A percentile compares a stretch with the other conserved stretches of the same genome.
phyloP scores from a whole-genome alignment of 2,113 vertebrate genomes.

The Centrocercus urophasianus region DNA sequence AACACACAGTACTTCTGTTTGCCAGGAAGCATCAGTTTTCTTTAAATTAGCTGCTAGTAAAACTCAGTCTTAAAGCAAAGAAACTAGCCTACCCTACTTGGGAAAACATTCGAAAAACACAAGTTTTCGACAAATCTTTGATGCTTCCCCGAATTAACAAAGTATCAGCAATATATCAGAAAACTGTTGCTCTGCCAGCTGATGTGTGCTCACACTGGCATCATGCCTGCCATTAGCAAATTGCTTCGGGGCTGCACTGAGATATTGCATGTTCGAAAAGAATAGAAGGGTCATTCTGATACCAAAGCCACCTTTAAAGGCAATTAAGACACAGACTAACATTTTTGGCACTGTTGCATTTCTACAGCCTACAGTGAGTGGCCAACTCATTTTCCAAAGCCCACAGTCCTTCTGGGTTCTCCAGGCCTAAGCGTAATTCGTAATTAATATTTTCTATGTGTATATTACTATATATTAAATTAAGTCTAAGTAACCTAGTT shows the following conservation, averaged over 20 bases:
- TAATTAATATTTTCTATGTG: neutral
- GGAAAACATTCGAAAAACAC: neutral
- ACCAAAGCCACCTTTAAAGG: neutral
- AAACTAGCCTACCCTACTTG: neutral
- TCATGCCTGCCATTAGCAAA: neutral
- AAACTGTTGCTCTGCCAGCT: neutral
- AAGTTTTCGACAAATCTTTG: neutral
- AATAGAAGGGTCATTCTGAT: neutral
- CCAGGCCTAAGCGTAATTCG: neutral
- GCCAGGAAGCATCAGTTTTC: neutral
- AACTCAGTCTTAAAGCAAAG: neutral
- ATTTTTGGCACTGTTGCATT: conserved; percentile 1
- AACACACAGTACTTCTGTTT: neutral
- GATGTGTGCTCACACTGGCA: neutral
- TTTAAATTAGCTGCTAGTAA: neutral
- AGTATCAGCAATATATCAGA: neutral
- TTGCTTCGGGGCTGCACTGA: neutral
- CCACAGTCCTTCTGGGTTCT: neutral
- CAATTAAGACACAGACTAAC: conserved; percentile 35
- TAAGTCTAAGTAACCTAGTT: neutral
- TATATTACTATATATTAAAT: neutral
- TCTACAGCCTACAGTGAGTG: conserved; percentile 15
- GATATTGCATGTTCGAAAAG: conserved; percentile 6
- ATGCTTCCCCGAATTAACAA: neutral
- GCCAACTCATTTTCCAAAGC: neutral